phyloP scores from a whole-genome alignment of 2,113 vertebrate genomes.

The Acrocephalus arundinaceus region DNA sequence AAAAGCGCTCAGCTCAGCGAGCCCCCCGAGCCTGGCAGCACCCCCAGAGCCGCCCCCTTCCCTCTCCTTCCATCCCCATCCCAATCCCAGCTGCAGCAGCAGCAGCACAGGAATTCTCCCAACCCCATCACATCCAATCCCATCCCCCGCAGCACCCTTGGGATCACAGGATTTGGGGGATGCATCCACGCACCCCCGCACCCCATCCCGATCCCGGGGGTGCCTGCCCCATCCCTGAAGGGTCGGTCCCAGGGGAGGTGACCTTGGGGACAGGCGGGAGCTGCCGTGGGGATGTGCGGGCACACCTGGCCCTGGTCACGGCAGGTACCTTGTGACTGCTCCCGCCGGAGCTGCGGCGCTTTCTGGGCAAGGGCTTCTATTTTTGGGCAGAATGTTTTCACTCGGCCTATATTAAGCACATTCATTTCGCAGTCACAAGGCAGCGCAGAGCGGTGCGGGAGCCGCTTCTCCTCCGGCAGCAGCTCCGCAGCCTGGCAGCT shows the following conservation, averaged over 20 bases:
- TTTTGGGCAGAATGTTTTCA: constrained; percentile 68
- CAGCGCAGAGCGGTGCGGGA: constrained; percentile 50
- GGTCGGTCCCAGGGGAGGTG: too few relatives aligned
- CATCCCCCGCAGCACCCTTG: fast-evolving
- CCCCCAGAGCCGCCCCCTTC: too few relatives aligned
- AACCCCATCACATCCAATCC: not conserved
- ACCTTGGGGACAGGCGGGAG: not conserved
- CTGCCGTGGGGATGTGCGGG: not conserved
- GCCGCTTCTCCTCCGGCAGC: not conserved
- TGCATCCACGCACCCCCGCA: fast-evolving
- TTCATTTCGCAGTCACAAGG: constrained; percentile 68
- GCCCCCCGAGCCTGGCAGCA: too few relatives aligned
- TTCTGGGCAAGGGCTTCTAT: constrained; percentile 61
- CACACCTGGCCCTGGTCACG: constrained; percentile 15
- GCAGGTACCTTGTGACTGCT: constrained; percentile 53
- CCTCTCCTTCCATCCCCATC: too few relatives aligned
- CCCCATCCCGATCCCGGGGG: not conserved
- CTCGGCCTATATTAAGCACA: constrained; percentile 74
- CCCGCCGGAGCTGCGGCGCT: constrained; percentile 49
- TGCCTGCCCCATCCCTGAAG: not conserved
- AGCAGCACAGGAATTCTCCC: too few relatives aligned
- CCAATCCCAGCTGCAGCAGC: too few relatives aligned
- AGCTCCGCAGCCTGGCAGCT: not conserved
- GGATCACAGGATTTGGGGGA: fast-evolving
- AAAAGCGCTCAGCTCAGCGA: too few relatives aligned